A percentile compares a stretch with the other conserved stretches of the same genome.
These are phyloP conservation scores for Mastomys natalensis DNA, from an alignment of 2,113 vertebrate genomes.

Conservation along the genomic window DNA sequence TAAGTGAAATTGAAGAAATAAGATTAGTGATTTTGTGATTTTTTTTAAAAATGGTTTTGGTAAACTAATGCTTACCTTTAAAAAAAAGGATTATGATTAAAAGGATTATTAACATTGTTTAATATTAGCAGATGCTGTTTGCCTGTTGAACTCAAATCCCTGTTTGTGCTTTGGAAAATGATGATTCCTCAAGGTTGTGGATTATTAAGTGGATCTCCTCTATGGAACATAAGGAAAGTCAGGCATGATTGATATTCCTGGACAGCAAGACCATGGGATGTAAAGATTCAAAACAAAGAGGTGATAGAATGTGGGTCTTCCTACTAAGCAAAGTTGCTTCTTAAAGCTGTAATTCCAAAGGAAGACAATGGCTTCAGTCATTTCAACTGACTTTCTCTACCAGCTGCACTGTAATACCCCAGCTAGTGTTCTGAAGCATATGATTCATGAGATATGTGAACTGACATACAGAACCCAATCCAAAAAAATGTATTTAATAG, in stretches of 20 bases:
- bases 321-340: neutral
- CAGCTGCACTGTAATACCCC: neutral
- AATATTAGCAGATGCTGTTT: constrained; percentile 67
- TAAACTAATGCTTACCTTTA: constrained; percentile 55
- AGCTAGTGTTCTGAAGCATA: constrained; percentile 45
- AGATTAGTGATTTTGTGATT: constrained; percentile 46
- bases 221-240: constrained; percentile 10
- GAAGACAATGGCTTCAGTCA: neutral
- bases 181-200: constrained; percentile 39
- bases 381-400: neutral
- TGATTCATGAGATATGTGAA: constrained; percentile 41
- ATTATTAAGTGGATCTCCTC: neutral
- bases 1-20: constrained; percentile 7
- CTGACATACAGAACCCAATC: constrained; percentile 45
- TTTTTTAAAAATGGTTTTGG: constrained; percentile 46
- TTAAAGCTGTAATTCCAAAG: neutral
- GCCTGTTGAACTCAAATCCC: constrained; percentile 52
- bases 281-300: constrained; percentile 46
- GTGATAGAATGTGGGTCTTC: neutral
- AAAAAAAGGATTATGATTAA: constrained; percentile 67
- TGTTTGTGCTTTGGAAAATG: constrained; percentile 54
- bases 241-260: constrained; percentile 40
- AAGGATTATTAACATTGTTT: constrained; percentile 58
- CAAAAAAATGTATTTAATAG: constrained; percentile 40
- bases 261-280: constrained; percentile 3